Base-by-base conservation (phyloP, 2,113 vertebrate species). In the Otis tarda region DNA sequence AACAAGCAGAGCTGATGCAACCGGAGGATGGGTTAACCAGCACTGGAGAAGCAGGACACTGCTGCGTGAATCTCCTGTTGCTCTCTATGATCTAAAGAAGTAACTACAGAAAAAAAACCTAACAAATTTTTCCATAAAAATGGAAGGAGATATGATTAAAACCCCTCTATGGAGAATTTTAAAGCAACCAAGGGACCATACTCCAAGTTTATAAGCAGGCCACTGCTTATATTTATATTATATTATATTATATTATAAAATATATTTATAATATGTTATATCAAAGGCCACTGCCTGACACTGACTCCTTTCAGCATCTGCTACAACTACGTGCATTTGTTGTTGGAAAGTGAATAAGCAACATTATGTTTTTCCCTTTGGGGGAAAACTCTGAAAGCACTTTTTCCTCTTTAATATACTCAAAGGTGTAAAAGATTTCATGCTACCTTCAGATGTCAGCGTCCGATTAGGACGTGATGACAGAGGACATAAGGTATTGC, bases 391-490 rank as follows among this genome's bases (percentile, higher is more conserved):
- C 69, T 69, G 60, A 68, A 90, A 88, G 43, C 10, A 25, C 27
- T 65, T 90, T 89, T 85, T 50, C 56, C n/a, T 85, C 50, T 94
- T 93, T 82, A 90, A 85, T 94, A 81, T 63, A 91, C 52, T 71
- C 69, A 83, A 53, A 91, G 60, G 64, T 93, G 73, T 91, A 82
- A 93, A 93, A 95, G 90, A 88, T 93, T 91, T 94, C n/a, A 20
- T 52, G 69, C 65, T 82, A 77, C 93, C 84, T 97, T 96, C 95
- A 92, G 95, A 91, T 95, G 79, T 85, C 96, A 96, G 83, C 1
- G 0, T 91, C 78, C 81, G 89, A 94, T 96, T 91, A 97, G 96
- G 95, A 92, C 87, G 90, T 95, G 95, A 97, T 97, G 96, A 97
- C 95, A 97, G 94, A 75, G 73, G 86, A 89, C 89, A 76, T 96